These are phyloP conservation scores for Enteromius argenteus DNA, from an alignment of 2,797 vertebrate species.

Conservation along the genomic window DNA sequence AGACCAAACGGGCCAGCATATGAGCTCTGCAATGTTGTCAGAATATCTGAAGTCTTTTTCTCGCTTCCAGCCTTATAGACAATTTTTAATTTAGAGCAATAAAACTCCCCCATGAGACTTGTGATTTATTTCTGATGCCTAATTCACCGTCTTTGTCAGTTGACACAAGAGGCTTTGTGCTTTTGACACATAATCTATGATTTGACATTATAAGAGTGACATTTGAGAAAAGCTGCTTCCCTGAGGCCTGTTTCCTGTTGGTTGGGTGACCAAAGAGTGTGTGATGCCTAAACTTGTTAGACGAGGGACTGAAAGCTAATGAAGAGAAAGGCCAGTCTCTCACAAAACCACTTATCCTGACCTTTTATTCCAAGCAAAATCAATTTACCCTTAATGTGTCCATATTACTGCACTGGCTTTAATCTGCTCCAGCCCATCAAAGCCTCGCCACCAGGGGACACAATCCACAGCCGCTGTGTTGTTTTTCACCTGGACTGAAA, in stretches of 20 bases:
- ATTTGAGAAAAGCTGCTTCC: conserved; percentile 73
- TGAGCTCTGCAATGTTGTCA: background rate
- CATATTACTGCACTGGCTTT: conserved; percentile 74
- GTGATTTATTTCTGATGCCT: conserved; percentile 57
- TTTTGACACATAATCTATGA: conserved; percentile 75
- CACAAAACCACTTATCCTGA: conserved; percentile 80
- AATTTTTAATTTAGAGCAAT: conserved; percentile 1
- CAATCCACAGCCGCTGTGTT: conserved; percentile 30
- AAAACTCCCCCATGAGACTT: background rate
- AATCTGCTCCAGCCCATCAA: conserved; percentile 69
- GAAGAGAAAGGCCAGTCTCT: conserved; percentile 68
- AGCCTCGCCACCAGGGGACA: conserved; percentile 54
- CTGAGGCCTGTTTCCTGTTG: conserved; percentile 67
- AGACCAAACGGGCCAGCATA: background rate
- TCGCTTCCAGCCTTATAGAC: background rate
- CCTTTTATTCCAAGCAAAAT: conserved; percentile 82
- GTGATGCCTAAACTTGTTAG: conserved; percentile 73
- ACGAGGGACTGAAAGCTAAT: conserved; percentile 74
- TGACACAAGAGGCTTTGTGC: conserved; percentile 63
- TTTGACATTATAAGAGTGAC: conserved; percentile 80
- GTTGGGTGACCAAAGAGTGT: conserved; percentile 66
- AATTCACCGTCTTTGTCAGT: conserved; percentile 65
- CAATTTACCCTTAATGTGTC: conserved; percentile 78
- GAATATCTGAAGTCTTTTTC: background rate
- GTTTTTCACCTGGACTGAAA: conserved; percentile 56